Evolutionary conservation across 2,113 vertebrate species (phyloP), one percentile per base, ranked within the genome.

Genomic region (Toxotes jaculatrix): DNA sequence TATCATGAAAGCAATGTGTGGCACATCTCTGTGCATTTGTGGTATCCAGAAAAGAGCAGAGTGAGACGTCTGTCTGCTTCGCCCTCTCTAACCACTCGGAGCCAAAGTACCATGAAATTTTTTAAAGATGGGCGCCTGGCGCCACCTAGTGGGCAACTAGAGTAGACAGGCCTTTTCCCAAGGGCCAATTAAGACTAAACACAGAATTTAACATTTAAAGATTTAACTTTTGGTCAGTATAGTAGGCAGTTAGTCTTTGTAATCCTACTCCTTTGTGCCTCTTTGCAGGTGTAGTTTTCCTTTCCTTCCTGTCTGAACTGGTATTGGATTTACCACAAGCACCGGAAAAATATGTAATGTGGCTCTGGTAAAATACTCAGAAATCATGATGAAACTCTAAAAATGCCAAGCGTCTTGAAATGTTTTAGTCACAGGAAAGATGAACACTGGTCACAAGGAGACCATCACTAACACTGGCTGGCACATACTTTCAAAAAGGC

Each of bases 131-230:
- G 32, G 51, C 62, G 72, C 64, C n/a, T 82, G 10, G 4, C 63
- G 16, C 64, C 80, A 86, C 70, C 88, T 84, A 87, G 62, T 53
- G 90, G 60, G n/a, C 7, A 31, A 27, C 0, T 7, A 51, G 3
- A 0, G 19, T 32, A 56, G 14, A 2, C 9, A 43, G 1, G 0
- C 12, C 1, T 0, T 47, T 51, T 45, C 1, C 1, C 51, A 14
- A 32, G 17, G 31, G 57, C 27, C 2, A 17, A 47, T 47, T 10
- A 8, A 19, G 14, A 51, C 10, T 21, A 34, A 38, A 45, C 13
- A 7, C 13, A 3, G 21, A 70, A 16, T 31, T 40, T 10, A n/a
- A n/a, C 31, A 36, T 36, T 1, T 4, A 8, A 34, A 23, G 0
- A 19, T 21, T 49, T 8, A 1, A 16, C 12, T 45, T 49, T 3